Evolutionary conservation across 2,113 vertebrate species (phyloP).

Genomic region (Cepphus grylle): DNA sequence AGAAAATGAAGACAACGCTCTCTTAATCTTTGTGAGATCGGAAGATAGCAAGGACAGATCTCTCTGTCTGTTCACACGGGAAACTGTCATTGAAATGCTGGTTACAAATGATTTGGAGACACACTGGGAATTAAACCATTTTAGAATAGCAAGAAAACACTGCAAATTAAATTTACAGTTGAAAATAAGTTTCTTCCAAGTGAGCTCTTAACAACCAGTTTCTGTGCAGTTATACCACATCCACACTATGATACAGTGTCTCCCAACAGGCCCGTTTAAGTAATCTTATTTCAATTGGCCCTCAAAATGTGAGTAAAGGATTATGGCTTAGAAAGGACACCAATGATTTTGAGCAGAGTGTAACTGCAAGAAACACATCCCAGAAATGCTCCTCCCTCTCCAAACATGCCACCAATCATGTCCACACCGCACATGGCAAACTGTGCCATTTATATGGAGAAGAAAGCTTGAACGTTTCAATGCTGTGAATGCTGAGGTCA

Average conservation of each 20-base stretch:
- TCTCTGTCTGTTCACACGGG: accelerated
- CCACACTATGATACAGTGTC: neutral
- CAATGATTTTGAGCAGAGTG: neutral
- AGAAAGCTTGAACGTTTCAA: neutral
- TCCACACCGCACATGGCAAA: accelerated
- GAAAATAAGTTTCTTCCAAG: neutral
- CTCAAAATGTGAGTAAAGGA: neutral
- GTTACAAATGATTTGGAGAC: neutral
- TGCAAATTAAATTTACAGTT: neutral
- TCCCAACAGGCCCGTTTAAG: neutral
- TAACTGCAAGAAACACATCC: neutral
- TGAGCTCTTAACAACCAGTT: neutral
- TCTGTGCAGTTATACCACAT: neutral
- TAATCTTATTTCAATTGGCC: neutral
- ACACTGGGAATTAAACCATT: neutral
- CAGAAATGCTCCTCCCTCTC: neutral
- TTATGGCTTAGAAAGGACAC: neutral
- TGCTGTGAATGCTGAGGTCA: neutral
- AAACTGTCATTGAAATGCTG: neutral
- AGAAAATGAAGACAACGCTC: neutral
- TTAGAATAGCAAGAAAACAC: neutral
- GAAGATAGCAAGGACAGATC: neutral
- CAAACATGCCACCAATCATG: neutral
- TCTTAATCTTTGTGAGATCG: neutral
- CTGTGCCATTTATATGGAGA: accelerated